phyloP scores from a whole-genome alignment of 2,888 invertebrate species.

The Lithophane semibrunnea region DNA sequence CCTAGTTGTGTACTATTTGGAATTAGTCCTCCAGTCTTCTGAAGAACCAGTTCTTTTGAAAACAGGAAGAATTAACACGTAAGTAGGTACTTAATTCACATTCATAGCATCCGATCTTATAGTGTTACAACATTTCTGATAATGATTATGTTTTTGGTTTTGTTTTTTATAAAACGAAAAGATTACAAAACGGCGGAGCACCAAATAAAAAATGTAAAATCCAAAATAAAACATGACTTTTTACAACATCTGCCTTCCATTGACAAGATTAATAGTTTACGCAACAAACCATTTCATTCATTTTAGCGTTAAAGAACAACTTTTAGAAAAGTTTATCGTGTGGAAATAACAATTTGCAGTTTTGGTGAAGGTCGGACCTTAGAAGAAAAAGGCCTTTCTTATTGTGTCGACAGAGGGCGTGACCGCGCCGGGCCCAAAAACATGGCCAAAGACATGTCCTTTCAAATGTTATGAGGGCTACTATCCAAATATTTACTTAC shows the following conservation, averaged over 20 bases:
- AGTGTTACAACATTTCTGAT: no score
- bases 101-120: no score
- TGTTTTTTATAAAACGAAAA: background rate
- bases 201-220: constrained; percentile 62
- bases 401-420: constrained; percentile 86
- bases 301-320: constrained; percentile 73
- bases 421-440: constrained; percentile 79
- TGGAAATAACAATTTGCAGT: constrained; percentile 89
- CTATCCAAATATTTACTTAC: constrained; percentile 89
- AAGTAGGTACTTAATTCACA: no score
- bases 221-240: constrained; percentile 73
- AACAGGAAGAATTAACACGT: no score
- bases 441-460: constrained; percentile 68
- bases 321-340: constrained; percentile 87
- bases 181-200: constrained; percentile 43
- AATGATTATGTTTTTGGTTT: no score
- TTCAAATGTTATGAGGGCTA: constrained; percentile 83
- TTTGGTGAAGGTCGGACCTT: constrained; percentile 74
- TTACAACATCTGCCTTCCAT: constrained; percentile 79
- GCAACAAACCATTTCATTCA: constrained; percentile 74
- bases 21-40: no score
- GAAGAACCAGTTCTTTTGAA: no score
- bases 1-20: no score
- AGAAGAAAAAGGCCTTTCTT: constrained; percentile 60
- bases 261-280: constrained; percentile 85